Evolutionary conservation across 2,113 vertebrate species (phyloP).

Genomic region (Hippocampus abdominalis): DNA sequence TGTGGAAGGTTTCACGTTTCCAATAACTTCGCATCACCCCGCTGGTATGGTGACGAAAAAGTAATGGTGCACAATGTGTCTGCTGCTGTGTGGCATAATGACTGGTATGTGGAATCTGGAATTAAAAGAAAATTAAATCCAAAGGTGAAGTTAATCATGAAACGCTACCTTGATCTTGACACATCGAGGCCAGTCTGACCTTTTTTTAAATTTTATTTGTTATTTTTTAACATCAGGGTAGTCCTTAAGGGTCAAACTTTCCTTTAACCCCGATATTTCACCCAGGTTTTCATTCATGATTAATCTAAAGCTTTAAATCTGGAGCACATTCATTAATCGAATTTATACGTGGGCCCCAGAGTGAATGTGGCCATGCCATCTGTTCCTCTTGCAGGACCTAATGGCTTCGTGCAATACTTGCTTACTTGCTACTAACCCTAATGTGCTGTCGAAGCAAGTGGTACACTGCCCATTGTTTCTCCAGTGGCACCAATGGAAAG

Average conservation of each 20-base stretch:
- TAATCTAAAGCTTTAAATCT: constrained; percentile 73
- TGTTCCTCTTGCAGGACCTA: constrained; percentile 65
- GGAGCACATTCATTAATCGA: constrained; percentile 74
- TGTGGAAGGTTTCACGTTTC: no score
- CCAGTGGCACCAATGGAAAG: background rate
- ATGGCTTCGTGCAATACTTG: no score
- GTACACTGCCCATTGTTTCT: background rate
- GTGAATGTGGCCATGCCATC: constrained; percentile 74
- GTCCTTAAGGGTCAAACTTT: constrained; percentile 52
- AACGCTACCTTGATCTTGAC: background rate
- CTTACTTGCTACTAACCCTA: background rate
- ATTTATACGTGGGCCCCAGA: constrained; percentile 65
- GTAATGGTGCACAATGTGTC: no score
- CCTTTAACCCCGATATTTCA: constrained; percentile 78
- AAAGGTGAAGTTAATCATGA: no score
- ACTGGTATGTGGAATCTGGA: no score
- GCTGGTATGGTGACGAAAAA: no score
- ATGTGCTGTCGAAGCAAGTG: background rate
- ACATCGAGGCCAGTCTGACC: background rate
- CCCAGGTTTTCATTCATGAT: constrained; percentile 63
- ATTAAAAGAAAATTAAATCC: no score
- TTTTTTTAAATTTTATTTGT: constrained; percentile 23
- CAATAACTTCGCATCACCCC: no score
- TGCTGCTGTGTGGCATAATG: no score
- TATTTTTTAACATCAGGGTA: background rate